A percentile compares a stretch with the other conserved stretches of the same genome.
Conservation (phyloP, 2,797 vertebrate genomes). For the Megalops cyprinoides region DNA sequence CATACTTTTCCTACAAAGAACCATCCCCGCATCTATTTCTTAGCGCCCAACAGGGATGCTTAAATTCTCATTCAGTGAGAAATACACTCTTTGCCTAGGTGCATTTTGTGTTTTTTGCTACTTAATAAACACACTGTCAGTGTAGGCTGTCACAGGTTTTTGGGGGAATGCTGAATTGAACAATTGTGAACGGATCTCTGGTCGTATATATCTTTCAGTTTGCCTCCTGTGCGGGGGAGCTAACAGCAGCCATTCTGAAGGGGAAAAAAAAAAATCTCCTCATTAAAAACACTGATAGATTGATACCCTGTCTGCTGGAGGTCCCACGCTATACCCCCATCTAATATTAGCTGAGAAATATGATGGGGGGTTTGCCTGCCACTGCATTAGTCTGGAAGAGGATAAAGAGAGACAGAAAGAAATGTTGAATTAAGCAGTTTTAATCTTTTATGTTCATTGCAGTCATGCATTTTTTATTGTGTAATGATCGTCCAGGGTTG, state of each 20-base stretch:
- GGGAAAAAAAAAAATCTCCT: neutral
- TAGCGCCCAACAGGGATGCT: neutral
- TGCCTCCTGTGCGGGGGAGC: neutral
- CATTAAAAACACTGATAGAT: constrained; percentile 19
- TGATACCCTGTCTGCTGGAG: constrained; percentile 9
- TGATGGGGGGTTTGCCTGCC: neutral
- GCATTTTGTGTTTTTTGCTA: neutral
- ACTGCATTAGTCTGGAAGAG: neutral
- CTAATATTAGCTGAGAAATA: constrained; percentile 15
- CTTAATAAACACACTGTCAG: neutral
- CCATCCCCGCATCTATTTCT: no score
- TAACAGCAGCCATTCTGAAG: neutral
- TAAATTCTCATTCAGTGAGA: neutral
- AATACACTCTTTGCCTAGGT: neutral
- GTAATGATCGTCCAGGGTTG: constrained; percentile 17
- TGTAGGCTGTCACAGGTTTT: neutral
- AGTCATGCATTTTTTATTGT: constrained; percentile 9
- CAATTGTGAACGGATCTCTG: neutral
- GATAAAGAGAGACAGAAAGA: neutral
- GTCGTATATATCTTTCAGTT: neutral
- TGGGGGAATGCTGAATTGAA: neutral
- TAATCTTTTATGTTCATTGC: constrained; percentile 28
- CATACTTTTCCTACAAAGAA: no score
- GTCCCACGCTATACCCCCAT: neutral
- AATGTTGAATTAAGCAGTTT: constrained; percentile 25